Evolutionary conservation across 2,113 vertebrate genomes (phyloP).

Genomic region (Scomber japonicus): DNA sequence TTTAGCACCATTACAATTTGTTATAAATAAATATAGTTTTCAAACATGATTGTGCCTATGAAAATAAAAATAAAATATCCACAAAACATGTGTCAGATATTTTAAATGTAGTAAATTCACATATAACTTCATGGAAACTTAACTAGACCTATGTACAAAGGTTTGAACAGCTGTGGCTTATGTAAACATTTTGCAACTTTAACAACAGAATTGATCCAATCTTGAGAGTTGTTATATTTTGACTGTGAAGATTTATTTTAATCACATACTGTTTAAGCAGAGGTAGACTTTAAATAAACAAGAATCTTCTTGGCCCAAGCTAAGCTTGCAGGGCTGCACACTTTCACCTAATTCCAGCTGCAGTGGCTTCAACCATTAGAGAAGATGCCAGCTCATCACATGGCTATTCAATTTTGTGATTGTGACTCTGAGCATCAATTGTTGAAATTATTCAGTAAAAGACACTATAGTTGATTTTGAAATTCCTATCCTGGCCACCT

Average conservation of each 20-base stretch:
- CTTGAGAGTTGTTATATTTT: constrained; percentile 1
- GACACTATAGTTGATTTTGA: neutral
- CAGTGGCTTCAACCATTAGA: neutral
- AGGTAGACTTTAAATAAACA: constrained; percentile 34
- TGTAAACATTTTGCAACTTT: neutral
- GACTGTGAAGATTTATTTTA: constrained; percentile 8
- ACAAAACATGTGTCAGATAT: neutral
- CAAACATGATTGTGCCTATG: neutral
- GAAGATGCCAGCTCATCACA: constrained; percentile 3
- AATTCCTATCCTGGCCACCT: neutral
- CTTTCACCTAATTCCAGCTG: constrained; percentile 13
- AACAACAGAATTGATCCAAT: constrained; percentile 12
- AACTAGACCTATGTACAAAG: neutral
- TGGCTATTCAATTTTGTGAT: neutral
- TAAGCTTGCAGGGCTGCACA: constrained; percentile 6
- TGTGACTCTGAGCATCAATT: neutral
- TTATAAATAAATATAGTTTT: constrained; percentile 7
- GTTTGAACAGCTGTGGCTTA: neutral
- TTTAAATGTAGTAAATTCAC: constrained; percentile 1
- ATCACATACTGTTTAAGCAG: neutral
- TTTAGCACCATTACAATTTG: neutral
- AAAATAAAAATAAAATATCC: neutral
- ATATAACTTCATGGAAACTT: neutral
- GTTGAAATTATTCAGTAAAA: constrained; percentile 6
- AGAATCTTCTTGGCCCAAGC: neutral